Evolutionary conservation across 2,888 invertebrate species (phyloP).

Genomic region (Drosophila mayaguana): DNA sequence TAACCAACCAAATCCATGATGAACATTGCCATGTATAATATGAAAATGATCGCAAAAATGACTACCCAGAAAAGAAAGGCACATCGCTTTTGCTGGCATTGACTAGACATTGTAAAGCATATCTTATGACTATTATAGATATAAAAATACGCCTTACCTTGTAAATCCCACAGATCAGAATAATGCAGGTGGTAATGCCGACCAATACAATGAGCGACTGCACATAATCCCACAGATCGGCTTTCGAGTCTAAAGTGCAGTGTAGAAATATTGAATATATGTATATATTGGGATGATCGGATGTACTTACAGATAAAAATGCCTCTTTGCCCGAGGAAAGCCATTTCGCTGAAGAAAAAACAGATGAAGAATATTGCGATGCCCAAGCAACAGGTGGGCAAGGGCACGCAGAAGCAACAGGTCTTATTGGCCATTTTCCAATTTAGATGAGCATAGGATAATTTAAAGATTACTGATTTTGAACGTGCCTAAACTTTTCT

Average conservation of each 20-base stretch:
- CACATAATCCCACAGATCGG: slow-evolving; percentile 23
- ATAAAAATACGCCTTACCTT: slow-evolving; percentile 33
- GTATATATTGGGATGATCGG: not conserved
- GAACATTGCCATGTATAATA: not conserved
- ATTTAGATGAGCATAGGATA: not conserved
- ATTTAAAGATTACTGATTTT: not conserved
- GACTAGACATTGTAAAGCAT: not conserved
- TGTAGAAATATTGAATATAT: not conserved
- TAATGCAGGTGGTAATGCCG: slow-evolving; percentile 42
- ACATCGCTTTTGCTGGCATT: not conserved
- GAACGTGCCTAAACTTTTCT: slow-evolving; percentile 24
- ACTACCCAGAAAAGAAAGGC: slow-evolving; percentile 3
- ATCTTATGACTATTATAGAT: not conserved
- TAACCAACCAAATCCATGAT: not conserved
- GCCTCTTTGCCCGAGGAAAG: slow-evolving; percentile 30
- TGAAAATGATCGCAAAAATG: not conserved
- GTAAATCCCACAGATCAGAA: slow-evolving; percentile 44
- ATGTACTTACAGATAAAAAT: slow-evolving; percentile 41
- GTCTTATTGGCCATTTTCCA: slow-evolving; percentile 29
- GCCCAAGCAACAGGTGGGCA: slow-evolving; percentile 28
- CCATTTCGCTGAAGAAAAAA: slow-evolving; percentile 43
- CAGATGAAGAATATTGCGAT: slow-evolving; percentile 42
- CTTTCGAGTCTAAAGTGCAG: slow-evolving; percentile 23
- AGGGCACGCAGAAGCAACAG: slow-evolving; percentile 39
- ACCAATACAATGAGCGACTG: slow-evolving; percentile 22